Evolutionary conservation across 1,140 invertebrate species (phyloP), one percentile per base, ranked within the genome.

Genomic region (Leptopilina clavipes): DNA sequence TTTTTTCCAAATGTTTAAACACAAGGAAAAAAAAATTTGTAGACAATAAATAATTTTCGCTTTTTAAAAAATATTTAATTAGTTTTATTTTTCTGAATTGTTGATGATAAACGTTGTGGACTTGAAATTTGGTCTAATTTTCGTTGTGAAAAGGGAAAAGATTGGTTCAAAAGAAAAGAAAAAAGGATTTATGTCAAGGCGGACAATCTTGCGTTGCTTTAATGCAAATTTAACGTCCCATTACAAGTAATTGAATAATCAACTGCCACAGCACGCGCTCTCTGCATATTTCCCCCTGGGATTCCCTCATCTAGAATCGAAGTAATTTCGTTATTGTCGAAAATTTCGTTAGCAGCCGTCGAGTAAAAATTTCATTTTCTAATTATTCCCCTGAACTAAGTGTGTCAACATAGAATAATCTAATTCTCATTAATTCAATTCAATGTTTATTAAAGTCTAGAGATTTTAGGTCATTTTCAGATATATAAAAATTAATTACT

Each of bases 211-310:
- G 78, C 76, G 76, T 54, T n/a, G 59, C 81, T 74, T 81, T 80
- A 78, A 82, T 82, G 76, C 48, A 78, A 82, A 78, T 82, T 81
- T 79, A 82, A 82, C 70, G 76, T 75, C 70, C 78, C 76, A 78
- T 80, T 82, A 80, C 73, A 74, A 76, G 78, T 82, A 78, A 82
- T 82, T 82, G 81, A 82, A 82, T 82, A 82, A 79, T 82, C 78
- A 80, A 75, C 78, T 82, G 70, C 75, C 59, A 79, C 77, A 59
- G 73, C 59, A 79, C 77, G 75, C 73, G 71, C 45, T 76, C 74
- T 59, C 70, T 71, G 74, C 77, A 81, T 78, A 78, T 77, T 81
- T 79, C 74, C 75, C 76, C 43, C 40, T 71, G 73, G 75, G 76
- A 81, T 76, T 76, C 70, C 71, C 54, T 25, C 59, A 65, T 14